These are phyloP conservation scores for Indicator maculatus DNA, from an alignment of 2,113 vertebrate genomes.

Conservation along the genomic window DNA sequence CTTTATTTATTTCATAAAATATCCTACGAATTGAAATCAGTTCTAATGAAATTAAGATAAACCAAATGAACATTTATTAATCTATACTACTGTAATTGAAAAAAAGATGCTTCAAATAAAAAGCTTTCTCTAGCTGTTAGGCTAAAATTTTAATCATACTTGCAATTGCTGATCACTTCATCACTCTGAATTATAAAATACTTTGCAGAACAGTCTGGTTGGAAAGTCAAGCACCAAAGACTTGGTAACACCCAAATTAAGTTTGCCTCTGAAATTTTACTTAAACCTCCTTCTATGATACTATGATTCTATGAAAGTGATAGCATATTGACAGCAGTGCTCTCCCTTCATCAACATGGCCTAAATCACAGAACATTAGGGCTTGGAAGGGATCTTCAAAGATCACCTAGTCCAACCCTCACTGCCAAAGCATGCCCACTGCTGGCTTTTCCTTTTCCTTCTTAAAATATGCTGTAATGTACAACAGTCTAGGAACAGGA, in stretches of 20 bases:
- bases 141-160: neutral
- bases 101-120: neutral
- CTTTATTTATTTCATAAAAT: neutral
- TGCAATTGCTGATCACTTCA: neutral
- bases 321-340: neutral
- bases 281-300: neutral
- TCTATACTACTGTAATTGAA: neutral
- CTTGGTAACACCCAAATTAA: neutral
- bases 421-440: neutral
- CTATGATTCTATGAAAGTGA: neutral
- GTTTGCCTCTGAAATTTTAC: neutral
- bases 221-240: neutral
- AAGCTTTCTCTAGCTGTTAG: neutral
- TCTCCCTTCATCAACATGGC: neutral
- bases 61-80: neutral
- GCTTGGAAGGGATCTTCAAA: no score
- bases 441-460: neutral
- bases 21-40: neutral
- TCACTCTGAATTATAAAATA: neutral
- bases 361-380: neutral
- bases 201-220: neutral
- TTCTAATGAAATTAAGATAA: neutral
- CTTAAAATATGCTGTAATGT: neutral
- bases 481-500: neutral
- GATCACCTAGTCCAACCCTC: no score